Evolutionary conservation across 2,113 vertebrate species (phyloP).

Genomic region (Menidia beryllina): DNA sequence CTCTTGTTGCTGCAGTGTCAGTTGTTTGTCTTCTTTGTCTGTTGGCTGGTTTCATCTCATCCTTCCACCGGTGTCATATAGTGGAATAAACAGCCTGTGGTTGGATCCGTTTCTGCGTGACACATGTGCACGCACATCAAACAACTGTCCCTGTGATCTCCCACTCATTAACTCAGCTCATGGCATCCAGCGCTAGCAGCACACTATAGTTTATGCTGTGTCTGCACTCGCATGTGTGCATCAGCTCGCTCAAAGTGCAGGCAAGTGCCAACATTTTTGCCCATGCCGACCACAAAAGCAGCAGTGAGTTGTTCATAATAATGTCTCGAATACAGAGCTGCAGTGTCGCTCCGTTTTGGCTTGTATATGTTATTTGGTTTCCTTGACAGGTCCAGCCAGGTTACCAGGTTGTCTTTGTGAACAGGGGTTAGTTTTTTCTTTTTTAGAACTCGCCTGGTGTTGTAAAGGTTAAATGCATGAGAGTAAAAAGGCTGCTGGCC

Average conservation of each 20-base stretch:
- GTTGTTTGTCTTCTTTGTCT: neutral
- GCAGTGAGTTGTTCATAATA: constrained; percentile 46
- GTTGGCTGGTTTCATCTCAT: constrained; percentile 4
- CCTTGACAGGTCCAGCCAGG: too few species aligned
- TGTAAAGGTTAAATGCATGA: too few species aligned
- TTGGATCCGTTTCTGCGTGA: neutral
- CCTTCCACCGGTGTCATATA: constrained; percentile 1
- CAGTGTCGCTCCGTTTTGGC: neutral
- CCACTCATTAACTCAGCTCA: neutral
- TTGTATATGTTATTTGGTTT: too few species aligned
- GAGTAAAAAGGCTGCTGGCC: too few species aligned
- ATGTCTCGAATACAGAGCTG: constrained; percentile 37
- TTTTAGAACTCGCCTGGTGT: too few species aligned
- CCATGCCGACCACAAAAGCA: constrained; percentile 32
- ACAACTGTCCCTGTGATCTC: neutral
- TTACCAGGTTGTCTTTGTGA: too few species aligned
- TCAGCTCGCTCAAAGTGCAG: neutral
- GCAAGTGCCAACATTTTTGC: constrained; percentile 27
- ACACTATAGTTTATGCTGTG: neutral
- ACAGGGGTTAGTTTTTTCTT: too few species aligned
- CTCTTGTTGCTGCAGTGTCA: neutral
- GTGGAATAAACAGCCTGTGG: neutral
- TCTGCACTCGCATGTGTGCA: neutral
- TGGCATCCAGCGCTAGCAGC: neutral
- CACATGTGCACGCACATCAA: neutral